Evolutionary conservation across 2,888 invertebrate genomes (phyloP), one percentile per base, ranked within the genome.

Genomic region (Allophyes oxyacanthae): DNA sequence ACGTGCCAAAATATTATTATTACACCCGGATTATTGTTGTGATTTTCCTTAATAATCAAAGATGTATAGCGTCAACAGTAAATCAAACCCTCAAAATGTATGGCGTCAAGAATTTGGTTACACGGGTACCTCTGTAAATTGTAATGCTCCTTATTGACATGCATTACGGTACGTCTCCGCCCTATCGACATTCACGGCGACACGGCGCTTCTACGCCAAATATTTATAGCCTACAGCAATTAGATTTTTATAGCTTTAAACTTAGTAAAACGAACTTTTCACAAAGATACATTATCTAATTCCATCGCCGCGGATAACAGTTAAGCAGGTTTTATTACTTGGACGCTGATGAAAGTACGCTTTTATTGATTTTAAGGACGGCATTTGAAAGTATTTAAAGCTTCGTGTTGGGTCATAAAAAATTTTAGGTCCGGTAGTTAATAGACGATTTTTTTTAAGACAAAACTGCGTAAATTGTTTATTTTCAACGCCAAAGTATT

Each of bases 321-420:
- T 92, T 89, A 92, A 91, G 84, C 81, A 82, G 82, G 75, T 90
- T 92, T 93, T 93, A 93, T 92, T 90, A 89, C 91, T 81, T 80
- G 79, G 78, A 83, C 83, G 86, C 81, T 90, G 89, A 90, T 90
- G 89, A 89, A 90, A 90, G 85, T 89, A 91, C 89, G 84, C 83
- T 74, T 90, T 92, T 91, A 93, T 91, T 91, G 91, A 91, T 90
- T 91, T 91, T 90, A 89, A 90, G 87, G 84, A 83, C 84, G 81
- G 85, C 85, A 84, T 90, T 90, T 87, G 77, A 86, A 87, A 89
- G 89, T 88, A 89, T 92, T 93, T 89, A 88, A 88, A 86, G 86
- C 85, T 85, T 85, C 84, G 83, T 85, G 82, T 84, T 80, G 83
- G 73, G 77, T 75, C 83, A 84, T 91, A 88, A 91, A 89, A 90